Evolutionary conservation across 2,113 vertebrate species (phyloP).

Genomic region (Antennarius striatus): DNA sequence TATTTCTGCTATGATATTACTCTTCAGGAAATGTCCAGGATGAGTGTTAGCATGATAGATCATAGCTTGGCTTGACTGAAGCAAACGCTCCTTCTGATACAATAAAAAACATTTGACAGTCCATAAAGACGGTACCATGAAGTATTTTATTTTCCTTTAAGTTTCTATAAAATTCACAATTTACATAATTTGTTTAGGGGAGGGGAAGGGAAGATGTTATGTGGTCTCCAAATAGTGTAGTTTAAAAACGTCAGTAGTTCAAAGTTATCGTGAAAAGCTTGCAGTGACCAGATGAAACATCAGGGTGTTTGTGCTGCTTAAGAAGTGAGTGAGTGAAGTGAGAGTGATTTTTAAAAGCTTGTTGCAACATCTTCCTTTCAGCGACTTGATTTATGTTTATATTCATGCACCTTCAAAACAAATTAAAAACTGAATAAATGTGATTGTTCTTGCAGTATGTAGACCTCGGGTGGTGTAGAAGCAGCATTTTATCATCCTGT

Average conservation of each 20-base stretch:
- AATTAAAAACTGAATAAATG: slow-evolving; percentile 26
- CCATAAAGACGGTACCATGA: slow-evolving; percentile 14
- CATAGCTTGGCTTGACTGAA: neutral
- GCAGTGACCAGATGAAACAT: neutral
- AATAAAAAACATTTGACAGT: slow-evolving; percentile 25
- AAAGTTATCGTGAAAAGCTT: neutral
- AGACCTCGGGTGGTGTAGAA: slow-evolving; percentile 20
- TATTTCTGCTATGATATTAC: neutral
- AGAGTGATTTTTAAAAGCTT: neutral
- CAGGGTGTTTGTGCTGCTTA: neutral
- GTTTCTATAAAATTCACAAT: slow-evolving; percentile 10
- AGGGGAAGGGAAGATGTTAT: neutral
- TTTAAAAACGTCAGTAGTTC: too few species aligned
- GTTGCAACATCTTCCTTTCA: neutral
- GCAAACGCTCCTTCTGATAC: too few species aligned
- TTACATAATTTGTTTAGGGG: slow-evolving; percentile 34
- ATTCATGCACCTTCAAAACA: neutral
- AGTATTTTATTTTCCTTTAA: slow-evolving; percentile 29
- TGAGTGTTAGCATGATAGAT: slow-evolving; percentile 4
- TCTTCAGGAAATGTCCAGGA: slow-evolving; percentile 11
- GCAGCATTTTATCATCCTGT: slow-evolving; percentile 3
- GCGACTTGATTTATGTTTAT: neutral
- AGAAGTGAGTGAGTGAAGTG: neutral
- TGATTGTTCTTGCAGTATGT: slow-evolving; percentile 6
- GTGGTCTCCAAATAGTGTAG: slow-evolving; percentile 18